These are phyloP conservation scores for Troides aeacus DNA, from an alignment of 2,888 invertebrate species.

Conservation along the genomic window DNA sequence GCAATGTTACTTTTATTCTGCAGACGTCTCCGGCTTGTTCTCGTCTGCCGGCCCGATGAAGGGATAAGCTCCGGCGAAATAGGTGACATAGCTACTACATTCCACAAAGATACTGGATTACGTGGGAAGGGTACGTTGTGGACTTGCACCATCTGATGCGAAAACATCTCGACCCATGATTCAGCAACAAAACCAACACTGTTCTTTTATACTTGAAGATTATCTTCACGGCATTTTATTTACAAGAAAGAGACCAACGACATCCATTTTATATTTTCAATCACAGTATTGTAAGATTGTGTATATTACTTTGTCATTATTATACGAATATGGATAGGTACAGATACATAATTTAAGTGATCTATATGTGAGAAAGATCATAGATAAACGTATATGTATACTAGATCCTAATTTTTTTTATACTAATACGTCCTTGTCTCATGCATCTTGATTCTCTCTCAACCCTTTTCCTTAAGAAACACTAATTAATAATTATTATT, in stretches of 20 bases:
- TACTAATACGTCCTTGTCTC: too few species aligned
- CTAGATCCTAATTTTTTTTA: too few species aligned
- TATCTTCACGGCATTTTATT: neutral
- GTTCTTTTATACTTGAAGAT: neutral
- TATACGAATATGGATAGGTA: too few species aligned
- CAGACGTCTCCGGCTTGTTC: constrained; percentile 11
- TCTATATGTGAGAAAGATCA: too few species aligned
- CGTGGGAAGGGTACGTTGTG: constrained; percentile 26
- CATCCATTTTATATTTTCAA: neutral
- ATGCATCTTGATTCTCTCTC: too few species aligned
- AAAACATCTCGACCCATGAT: constrained; percentile 20
- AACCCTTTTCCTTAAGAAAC: too few species aligned
- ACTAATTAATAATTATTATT: too few species aligned
- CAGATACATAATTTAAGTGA: too few species aligned
- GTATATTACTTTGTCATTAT: too few species aligned
- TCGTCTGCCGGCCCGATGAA: constrained; percentile 13
- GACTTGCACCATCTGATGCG: constrained; percentile 12
- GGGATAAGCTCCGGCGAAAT: constrained; percentile 25
- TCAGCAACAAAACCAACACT: constrained; percentile 11
- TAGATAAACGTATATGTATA: too few species aligned
- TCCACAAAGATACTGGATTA: constrained; percentile 27
- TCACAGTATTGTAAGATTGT: too few species aligned
- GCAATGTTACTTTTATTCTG: constrained; percentile 18
- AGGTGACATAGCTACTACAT: constrained; percentile 27
- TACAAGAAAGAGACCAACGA: neutral